phyloP scores from a whole-genome alignment of 2,113 vertebrate species.

The Nycticebus coucang region DNA sequence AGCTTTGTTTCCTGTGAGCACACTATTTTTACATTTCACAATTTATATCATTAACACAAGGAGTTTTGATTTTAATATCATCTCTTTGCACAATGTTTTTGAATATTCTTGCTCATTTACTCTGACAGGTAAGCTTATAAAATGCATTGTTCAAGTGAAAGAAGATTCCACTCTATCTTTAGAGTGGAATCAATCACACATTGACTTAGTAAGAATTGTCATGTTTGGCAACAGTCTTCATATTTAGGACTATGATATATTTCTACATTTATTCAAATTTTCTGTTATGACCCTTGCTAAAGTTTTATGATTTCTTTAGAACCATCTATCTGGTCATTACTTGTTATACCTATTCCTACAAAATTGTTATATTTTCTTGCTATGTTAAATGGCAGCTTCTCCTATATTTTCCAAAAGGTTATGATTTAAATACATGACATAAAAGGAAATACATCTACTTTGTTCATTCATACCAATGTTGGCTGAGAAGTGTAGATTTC shows the following conservation, averaged over 20 bases:
- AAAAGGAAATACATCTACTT: background rate
- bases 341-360: conserved; percentile 8
- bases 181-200: background rate
- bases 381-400: conserved; percentile 13
- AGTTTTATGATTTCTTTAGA: conserved; percentile 67
- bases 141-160: conserved; percentile 39
- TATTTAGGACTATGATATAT: background rate
- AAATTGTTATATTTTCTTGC: conserved; percentile 36
- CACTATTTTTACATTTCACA: background rate
- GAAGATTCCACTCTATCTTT: conserved; percentile 25
- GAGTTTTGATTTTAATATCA: background rate
- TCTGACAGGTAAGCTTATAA: background rate
- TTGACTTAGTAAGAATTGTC: conserved; percentile 43
- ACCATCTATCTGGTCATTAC: conserved; percentile 26
- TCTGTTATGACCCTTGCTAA: conserved; percentile 47
- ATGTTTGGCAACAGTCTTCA: conserved; percentile 8
- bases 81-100: background rate
- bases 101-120: background rate
- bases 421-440: background rate
- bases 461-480: background rate
- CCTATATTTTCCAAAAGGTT: background rate
- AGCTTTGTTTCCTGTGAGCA: background rate
- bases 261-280: conserved; percentile 60
- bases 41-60: background rate
- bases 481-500: background rate